These are phyloP conservation scores for Meleagris gallopavo DNA, from an alignment of 2,113 vertebrate species.

Conservation along the genomic window DNA sequence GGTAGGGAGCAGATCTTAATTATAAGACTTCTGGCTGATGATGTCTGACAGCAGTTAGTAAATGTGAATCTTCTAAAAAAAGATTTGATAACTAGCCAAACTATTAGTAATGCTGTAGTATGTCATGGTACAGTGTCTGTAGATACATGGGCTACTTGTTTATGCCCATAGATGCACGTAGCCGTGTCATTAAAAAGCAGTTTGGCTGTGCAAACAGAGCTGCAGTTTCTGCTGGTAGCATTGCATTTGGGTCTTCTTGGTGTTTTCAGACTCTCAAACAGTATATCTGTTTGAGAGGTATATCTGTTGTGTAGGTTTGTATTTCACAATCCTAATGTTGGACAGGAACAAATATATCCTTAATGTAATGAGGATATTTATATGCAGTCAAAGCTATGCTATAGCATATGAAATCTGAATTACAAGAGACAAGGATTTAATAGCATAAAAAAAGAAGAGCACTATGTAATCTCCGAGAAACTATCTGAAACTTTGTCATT, in stretches of 20 bases:
- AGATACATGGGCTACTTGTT: not conserved
- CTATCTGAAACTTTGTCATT: not conserved
- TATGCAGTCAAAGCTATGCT: not conserved
- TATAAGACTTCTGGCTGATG: not conserved
- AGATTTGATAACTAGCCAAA: not conserved
- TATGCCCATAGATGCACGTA: not conserved
- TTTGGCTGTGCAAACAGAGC: not conserved
- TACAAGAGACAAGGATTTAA: not conserved
- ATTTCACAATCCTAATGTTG: rapidly evolving
- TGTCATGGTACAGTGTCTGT: rapidly evolving
- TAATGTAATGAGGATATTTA: not conserved
- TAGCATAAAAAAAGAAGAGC: not conserved
- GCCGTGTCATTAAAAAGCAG: not conserved
- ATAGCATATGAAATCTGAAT: rapidly evolving
- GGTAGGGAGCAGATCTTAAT: not conserved
- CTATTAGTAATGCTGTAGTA: rapidly evolving
- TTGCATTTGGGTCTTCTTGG: not conserved
- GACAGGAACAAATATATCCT: not conserved
- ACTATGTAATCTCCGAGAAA: not conserved
- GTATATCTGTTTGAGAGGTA: not conserved
- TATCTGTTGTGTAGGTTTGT: not conserved
- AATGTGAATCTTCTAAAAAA: not conserved
- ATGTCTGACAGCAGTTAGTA: not conserved
- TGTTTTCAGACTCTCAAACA: rapidly evolving
- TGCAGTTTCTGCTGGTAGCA: not conserved